These are phyloP conservation scores for Ptilorrhoa leucosticta DNA, from an alignment of 2,113 vertebrate genomes.

Conservation along the genomic window DNA sequence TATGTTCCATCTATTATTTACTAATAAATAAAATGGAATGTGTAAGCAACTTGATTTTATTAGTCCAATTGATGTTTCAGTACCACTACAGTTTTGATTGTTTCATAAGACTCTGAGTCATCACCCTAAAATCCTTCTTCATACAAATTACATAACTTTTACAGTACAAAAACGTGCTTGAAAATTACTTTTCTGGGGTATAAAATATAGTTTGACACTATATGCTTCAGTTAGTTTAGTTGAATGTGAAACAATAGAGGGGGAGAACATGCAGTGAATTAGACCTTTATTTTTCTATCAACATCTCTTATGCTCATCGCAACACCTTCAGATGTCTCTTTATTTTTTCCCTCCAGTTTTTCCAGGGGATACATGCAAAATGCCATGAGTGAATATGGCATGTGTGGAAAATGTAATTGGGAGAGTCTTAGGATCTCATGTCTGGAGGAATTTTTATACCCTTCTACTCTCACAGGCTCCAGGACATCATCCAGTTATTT, in stretches of 20 bases:
- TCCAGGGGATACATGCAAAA: neutral
- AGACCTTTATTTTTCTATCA: neutral
- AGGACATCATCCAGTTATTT: neutral
- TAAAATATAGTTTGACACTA: neutral
- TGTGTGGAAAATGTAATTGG: neutral
- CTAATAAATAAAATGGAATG: conserved; percentile 1
- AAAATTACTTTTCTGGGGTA: neutral
- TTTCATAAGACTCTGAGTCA: neutral
- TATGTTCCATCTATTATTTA: neutral
- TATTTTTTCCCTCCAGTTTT: neutral
- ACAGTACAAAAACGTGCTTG: neutral
- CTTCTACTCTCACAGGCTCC: neutral
- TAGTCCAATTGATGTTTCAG: neutral
- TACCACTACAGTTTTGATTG: neutral
- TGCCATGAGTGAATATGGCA: neutral
- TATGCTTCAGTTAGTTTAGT: neutral
- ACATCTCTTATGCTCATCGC: accelerated
- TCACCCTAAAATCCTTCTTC: neutral
- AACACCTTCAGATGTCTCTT: neutral
- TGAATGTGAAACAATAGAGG: neutral
- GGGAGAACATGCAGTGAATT: neutral
- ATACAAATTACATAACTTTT: neutral
- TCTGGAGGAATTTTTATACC: neutral
- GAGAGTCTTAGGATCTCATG: neutral
- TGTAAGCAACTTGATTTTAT: neutral